These are phyloP conservation scores for Xestia c-nigrum DNA, from an alignment of 2,888 invertebrate species.

Conservation along the genomic window DNA sequence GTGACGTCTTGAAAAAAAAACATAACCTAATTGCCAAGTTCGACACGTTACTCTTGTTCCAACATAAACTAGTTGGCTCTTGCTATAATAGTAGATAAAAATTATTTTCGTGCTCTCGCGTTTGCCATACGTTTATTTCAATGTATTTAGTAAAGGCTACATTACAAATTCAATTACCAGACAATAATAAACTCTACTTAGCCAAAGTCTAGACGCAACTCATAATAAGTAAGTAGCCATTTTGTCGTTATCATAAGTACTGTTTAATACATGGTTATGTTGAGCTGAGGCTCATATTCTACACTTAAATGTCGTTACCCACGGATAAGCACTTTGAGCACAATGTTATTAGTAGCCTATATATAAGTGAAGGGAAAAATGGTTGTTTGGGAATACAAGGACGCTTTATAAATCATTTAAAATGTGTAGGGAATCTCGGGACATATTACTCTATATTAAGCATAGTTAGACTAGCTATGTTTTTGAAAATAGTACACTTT, in stretches of 20 bases:
- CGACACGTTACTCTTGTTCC: background rate
- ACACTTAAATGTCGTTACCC: slow-evolving; percentile 18
- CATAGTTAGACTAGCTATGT: background rate
- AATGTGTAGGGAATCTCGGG: background rate
- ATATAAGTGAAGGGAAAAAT: background rate
- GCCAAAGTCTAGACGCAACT: slow-evolving; percentile 12
- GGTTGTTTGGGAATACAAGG: background rate
- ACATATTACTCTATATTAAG: background rate
- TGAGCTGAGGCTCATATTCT: slow-evolving; percentile 1
- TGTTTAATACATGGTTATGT: slow-evolving; percentile 25
- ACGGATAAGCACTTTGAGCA: slow-evolving; percentile 16
- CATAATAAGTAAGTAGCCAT: slow-evolving; percentile 13
- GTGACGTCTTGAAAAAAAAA: background rate
- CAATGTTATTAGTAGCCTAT: slow-evolving; percentile 37
- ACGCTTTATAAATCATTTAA: background rate
- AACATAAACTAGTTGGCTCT: background rate
- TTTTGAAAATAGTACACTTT: background rate
- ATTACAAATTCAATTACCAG: slow-evolving; percentile 5
- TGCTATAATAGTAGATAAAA: background rate
- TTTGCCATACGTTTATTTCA: background rate
- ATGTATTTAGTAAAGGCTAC: background rate
- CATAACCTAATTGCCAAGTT: background rate
- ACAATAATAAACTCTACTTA: background rate
- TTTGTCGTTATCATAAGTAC: slow-evolving; percentile 33
- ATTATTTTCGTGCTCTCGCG: background rate